Evolutionary conservation across 2,888 invertebrate genomes (phyloP).

Genomic region (Plusia festucae): DNA sequence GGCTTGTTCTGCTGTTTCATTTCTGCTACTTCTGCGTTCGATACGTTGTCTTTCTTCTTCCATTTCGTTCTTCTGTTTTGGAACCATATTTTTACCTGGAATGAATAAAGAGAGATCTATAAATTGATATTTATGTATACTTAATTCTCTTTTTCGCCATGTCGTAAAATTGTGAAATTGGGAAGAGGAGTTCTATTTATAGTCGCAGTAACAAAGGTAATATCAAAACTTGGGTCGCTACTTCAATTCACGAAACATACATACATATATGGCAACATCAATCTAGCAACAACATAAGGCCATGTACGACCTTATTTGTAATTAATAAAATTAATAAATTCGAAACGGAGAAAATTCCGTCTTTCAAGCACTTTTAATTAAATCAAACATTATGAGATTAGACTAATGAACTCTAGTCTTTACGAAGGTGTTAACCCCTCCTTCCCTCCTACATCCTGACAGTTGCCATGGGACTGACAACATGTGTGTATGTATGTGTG

Average conservation of each 20-base stretch:
- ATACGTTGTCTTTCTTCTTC: constrained; percentile 98
- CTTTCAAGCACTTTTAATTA: background rate
- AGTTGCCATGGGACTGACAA: constrained; percentile 39
- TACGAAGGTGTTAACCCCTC: background rate
- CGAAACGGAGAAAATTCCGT: background rate
- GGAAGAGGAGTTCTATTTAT: too few relatives aligned
- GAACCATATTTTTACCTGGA: constrained; percentile 97
- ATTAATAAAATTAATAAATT: background rate
- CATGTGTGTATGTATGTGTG: constrained; percentile 40
- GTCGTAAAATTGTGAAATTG: too few relatives aligned
- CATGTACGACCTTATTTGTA: background rate
- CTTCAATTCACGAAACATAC: too few relatives aligned
- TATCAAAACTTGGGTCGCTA: background rate
- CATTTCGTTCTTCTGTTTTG: constrained; percentile 93
- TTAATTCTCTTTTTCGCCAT: too few relatives aligned
- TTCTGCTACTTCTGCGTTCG: constrained; percentile 96
- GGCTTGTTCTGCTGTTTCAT: constrained; percentile 91
- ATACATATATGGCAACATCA: background rate
- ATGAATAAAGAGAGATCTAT: constrained; percentile 63
- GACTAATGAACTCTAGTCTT: background rate
- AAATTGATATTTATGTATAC: too few relatives aligned
- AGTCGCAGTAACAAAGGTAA: too few relatives aligned
- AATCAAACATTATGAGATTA: constrained; percentile 3
- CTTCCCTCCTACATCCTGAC: constrained; percentile 24
- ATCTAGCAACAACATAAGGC: background rate